Percentiles rank a stretch among this genome's conserved stretches.
Conservation (phyloP, 2,113 vertebrate genomes). For the Coptodon rendalli region DNA sequence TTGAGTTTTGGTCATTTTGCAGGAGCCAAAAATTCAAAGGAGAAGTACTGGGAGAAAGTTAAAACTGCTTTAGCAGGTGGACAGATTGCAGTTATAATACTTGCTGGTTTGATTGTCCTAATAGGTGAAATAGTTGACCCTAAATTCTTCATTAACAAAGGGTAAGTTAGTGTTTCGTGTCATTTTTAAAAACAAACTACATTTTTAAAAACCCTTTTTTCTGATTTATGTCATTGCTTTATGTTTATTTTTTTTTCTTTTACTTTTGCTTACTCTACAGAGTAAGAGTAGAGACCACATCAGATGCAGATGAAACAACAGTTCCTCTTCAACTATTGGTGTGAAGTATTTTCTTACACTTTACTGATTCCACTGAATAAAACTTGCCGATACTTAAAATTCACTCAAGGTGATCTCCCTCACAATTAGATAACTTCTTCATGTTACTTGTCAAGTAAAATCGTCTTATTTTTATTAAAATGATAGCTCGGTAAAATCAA, state of each 20-base stretch:
- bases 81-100: background rate
- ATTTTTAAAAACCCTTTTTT: background rate
- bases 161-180: background rate
- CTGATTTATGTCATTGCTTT: background rate
- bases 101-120: accelerated
- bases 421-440: background rate
- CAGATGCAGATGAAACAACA: background rate
- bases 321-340: background rate
- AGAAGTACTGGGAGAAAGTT: accelerated
- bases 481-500: background rate
- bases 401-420: background rate
- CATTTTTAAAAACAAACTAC: background rate
- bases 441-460: background rate
- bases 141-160: background rate
- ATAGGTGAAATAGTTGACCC: background rate
- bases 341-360: background rate
- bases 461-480: accelerated
- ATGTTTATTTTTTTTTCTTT: accelerated
- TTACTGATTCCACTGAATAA: background rate
- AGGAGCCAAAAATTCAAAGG: background rate
- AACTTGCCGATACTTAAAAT: background rate
- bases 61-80: background rate
- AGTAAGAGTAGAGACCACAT: background rate
- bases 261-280: background rate
- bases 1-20: background rate